A percentile compares a stretch with the other conserved stretches of the same genome.
Evolutionary conservation across 2,888 invertebrate species (phyloP).

Genomic region (Xestoiulus laeticollis): DNA sequence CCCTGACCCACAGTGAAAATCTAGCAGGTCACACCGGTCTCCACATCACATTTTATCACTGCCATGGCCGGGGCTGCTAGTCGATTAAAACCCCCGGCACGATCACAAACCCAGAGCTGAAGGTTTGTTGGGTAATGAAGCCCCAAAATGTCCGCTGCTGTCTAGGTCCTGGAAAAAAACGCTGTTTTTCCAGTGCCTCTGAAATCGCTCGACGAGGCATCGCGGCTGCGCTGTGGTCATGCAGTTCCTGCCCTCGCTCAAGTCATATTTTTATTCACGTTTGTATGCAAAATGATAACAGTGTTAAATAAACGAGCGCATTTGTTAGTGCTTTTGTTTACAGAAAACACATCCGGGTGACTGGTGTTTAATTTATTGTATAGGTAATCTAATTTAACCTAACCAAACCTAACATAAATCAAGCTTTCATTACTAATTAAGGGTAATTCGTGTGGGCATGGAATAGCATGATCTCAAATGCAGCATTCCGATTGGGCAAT

Average conservation of each 20-base stretch:
- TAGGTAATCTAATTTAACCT: too few species aligned
- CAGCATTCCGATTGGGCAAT: too few species aligned
- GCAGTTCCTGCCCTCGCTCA: slow-evolving; percentile 26
- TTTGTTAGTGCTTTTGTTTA: slow-evolving; percentile 26
- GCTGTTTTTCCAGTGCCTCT: not conserved
- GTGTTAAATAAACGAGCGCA: slow-evolving; percentile 26
- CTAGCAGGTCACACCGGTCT: not conserved
- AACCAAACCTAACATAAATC: too few species aligned
- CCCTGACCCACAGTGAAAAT: not conserved
- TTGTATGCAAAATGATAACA: slow-evolving; percentile 4
- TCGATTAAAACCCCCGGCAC: not conserved
- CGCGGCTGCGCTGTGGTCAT: not conserved
- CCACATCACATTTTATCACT: not conserved
- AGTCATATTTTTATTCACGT: slow-evolving; percentile 26
- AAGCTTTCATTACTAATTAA: too few species aligned
- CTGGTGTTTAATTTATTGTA: not conserved
- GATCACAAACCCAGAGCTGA: not conserved
- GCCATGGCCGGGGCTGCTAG: not conserved
- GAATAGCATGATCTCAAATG: too few species aligned
- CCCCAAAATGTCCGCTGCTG: not conserved
- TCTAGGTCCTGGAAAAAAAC: not conserved
- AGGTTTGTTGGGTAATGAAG: not conserved
- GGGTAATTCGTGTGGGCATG: too few species aligned
- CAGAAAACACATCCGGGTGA: not conserved
- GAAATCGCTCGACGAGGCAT: not conserved